These are phyloP conservation scores for Dendrocincla fuliginosa DNA, from an alignment of 2,797 vertebrate genomes.

Conservation along the genomic window DNA sequence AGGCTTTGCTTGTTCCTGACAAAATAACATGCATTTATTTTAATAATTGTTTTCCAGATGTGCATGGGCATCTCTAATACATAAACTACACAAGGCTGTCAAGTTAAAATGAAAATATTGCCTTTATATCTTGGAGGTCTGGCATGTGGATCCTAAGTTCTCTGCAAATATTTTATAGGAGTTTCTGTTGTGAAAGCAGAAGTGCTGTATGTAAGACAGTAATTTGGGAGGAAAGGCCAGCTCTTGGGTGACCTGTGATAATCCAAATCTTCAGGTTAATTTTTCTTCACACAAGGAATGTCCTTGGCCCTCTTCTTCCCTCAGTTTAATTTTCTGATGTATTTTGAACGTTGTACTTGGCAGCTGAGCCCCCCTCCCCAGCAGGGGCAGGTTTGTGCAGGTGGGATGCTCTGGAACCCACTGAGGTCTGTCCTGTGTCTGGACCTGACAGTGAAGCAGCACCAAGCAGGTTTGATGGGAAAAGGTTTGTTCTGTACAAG, in stretches of 20 bases:
- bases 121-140: neutral
- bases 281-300: neutral
- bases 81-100: neutral
- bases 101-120: neutral
- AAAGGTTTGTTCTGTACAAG: neutral
- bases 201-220: neutral
- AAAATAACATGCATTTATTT: neutral
- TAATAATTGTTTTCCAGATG: neutral
- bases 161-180: neutral
- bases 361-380: fast-evolving
- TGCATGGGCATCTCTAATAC: neutral
- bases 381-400: neutral
- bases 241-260: neutral
- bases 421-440: neutral
- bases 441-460: neutral
- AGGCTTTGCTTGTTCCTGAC: neutral
- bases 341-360: neutral
- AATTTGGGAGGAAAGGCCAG: neutral
- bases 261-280: neutral
- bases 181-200: neutral
- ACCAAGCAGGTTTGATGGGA: neutral
- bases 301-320: neutral
- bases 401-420: neutral
- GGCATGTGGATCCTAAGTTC: neutral
- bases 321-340: neutral